A percentile compares a stretch with the other conserved stretches of the same genome.
Evolutionary conservation across 2,797 vertebrate species (phyloP).

Genomic region (Crenichthys baileyi): DNA sequence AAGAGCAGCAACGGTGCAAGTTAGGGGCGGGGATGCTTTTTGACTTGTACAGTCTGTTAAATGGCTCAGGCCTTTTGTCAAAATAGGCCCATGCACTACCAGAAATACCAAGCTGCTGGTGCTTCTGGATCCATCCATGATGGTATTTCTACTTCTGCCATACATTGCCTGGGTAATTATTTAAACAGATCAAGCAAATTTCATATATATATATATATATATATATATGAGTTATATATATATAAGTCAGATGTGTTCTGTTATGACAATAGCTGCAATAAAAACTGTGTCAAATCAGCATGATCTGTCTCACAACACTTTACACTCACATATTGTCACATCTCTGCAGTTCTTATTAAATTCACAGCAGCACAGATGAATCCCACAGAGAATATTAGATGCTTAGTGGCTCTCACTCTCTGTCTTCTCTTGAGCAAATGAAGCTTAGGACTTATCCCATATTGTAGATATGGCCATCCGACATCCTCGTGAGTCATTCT

Average conservation of each 20-base stretch:
- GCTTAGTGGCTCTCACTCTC: conserved; percentile 17
- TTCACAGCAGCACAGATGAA: conserved; percentile 22
- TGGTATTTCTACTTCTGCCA: conserved; percentile 38
- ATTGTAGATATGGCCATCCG: conserved; percentile 4
- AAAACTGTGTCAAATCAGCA: conserved; percentile 17
- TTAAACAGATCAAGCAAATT: conserved; percentile 10
- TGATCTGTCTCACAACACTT: conserved; percentile 5
- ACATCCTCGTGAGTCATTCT: conserved; percentile 28
- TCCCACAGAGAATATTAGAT: conserved; percentile 1
- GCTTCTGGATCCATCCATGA: conserved; percentile 24
- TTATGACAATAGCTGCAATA: conserved; percentile 4
- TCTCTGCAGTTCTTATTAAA: conserved; percentile 15
- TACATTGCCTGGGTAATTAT: conserved; percentile 40
- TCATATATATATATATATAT: conserved; percentile 4
- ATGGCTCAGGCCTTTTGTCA: conserved; percentile 11
- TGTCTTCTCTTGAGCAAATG: conserved; percentile 20
- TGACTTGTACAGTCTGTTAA: conserved; percentile 13
- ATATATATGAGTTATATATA: too few species aligned
- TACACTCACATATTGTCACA: conserved; percentile 8
- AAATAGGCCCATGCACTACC: background rate
- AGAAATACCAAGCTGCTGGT: conserved; percentile 35
- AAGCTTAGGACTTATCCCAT: conserved; percentile 30
- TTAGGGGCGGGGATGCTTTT: conserved; percentile 15
- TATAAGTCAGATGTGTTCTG: background rate
- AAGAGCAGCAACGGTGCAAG: conserved; percentile 25